A percentile compares a stretch with the other conserved stretches of the same genome.
phyloP scores from a whole-genome alignment of 2,113 vertebrate genomes.

The Perca schrenkii region DNA sequence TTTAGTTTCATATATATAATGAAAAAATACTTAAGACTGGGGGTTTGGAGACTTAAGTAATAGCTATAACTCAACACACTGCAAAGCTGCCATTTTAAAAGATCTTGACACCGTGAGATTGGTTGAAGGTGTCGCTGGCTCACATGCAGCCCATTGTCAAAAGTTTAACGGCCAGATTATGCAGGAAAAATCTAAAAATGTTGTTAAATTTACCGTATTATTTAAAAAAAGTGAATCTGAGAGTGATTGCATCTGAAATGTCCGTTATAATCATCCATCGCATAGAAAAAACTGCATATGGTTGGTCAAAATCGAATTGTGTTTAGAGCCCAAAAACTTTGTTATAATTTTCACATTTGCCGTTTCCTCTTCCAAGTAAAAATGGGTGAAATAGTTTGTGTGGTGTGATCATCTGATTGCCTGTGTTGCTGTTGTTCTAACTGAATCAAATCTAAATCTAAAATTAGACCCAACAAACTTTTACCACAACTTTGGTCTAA shows the following conservation, averaged over 20 bases:
- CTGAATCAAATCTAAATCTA: background rate
- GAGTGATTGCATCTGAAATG: background rate
- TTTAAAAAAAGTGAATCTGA: background rate
- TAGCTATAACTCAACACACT: background rate
- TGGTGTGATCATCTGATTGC: background rate
- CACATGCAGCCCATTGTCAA: background rate
- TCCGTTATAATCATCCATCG: background rate
- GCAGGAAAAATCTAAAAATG: slow-evolving; percentile 8
- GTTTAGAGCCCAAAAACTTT: background rate
- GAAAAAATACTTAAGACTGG: background rate
- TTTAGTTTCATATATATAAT: background rate
- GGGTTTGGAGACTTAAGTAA: background rate
- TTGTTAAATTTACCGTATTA: background rate
- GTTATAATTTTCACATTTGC: background rate
- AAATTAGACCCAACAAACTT: background rate
- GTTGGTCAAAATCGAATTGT: background rate
- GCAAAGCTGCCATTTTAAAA: background rate
- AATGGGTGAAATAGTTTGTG: background rate
- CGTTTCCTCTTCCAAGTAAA: background rate
- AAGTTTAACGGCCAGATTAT: slow-evolving; percentile 12
- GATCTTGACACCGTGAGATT: background rate
- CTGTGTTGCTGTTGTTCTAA: background rate
- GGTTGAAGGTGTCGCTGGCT: slow-evolving; percentile 30
- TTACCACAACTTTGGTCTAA: background rate
- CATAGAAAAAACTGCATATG: background rate